Conservation (phyloP, 92 coral and sea anemone genomes). For the Epizoanthus rinbou region DNA sequence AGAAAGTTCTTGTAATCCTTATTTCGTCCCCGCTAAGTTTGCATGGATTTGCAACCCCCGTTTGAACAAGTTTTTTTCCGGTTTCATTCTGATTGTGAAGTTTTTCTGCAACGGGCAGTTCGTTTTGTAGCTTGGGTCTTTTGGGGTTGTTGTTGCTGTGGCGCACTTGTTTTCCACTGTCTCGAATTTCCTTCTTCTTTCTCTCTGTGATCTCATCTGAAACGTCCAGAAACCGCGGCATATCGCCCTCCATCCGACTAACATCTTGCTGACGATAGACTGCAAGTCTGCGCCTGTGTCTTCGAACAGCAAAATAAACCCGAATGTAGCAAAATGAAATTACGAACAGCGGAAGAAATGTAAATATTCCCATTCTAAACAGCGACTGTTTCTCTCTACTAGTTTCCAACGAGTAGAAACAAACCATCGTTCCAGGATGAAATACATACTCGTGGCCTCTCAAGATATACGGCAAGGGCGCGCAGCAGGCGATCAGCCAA, state of each 20-base stretch:
- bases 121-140: neutral
- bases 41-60: neutral
- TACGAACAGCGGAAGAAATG: neutral
- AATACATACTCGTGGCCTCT: constrained; percentile 1
- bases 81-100: neutral
- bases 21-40: constrained; percentile 1
- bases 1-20: constrained; percentile 23
- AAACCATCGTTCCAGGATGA: constrained; percentile 13
- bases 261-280: neutral
- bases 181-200: neutral
- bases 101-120: neutral
- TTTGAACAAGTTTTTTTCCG: neutral
- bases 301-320: constrained; percentile 2
- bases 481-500: constrained; percentile 16
- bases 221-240: too few species aligned
- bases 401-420: neutral
- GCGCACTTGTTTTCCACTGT: neutral
- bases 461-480: constrained; percentile 14
- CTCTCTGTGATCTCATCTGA: neutral
- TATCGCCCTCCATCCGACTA: neutral
- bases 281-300: constrained; percentile 22
- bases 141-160: neutral
- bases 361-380: constrained; percentile 1
- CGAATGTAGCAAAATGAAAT: constrained; percentile 3
- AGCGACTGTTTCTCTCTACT: neutral